Evolutionary conservation across 2,888 invertebrate genomes (phyloP).

Genomic region (Pterostichus madidus): DNA sequence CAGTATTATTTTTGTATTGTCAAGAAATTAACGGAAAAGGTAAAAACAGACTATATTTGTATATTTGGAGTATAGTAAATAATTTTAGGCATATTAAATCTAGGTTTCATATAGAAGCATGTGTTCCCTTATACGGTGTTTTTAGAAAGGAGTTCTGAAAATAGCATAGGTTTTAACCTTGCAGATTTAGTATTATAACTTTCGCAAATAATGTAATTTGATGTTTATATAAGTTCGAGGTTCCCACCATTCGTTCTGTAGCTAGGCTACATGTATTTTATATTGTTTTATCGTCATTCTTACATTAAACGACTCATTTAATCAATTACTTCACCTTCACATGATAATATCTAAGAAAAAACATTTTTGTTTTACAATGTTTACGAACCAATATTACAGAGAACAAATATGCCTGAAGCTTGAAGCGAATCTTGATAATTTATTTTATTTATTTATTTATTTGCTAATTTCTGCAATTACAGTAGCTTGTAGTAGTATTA

Average conservation of each 20-base stretch:
- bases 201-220: conserved; percentile 31
- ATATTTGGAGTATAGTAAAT: neutral
- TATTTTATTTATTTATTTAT: too few relatives aligned
- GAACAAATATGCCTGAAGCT: too few relatives aligned
- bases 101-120: conserved; percentile 1
- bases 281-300: conserved; percentile 32
- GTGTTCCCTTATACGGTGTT: neutral
- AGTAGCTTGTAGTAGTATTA: too few relatives aligned
- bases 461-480: too few relatives aligned
- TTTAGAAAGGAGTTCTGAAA: conserved; percentile 23
- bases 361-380: neutral
- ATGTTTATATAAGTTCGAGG: conserved; percentile 25
- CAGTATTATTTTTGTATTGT: too few relatives aligned
- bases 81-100: neutral
- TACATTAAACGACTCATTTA: conserved; percentile 16
- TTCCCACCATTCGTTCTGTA: conserved; percentile 16
- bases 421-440: too few relatives aligned
- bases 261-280: conserved; percentile 4
- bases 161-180: conserved; percentile 36
- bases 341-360: neutral
- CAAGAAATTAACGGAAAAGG: too few relatives aligned
- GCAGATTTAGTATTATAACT: conserved; percentile 36
- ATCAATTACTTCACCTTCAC: neutral
- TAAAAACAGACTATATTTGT: too few relatives aligned
- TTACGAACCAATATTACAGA: too few relatives aligned